These are phyloP conservation scores for Porites australiensis DNA, from an alignment of 64 coral and sea anemone species.

Conservation along the genomic window DNA sequence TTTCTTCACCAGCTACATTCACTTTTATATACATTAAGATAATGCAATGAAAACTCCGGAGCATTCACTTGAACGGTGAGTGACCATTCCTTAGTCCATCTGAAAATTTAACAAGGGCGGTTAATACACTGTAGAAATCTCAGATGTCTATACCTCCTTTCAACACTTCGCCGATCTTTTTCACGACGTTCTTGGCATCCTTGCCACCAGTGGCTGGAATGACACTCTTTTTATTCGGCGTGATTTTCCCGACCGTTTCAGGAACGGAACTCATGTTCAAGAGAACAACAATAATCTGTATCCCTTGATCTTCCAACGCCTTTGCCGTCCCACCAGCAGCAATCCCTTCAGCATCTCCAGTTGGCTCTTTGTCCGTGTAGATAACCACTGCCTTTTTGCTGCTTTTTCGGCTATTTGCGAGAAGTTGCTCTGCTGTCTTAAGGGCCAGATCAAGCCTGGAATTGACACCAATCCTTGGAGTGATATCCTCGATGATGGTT, in stretches of 20 bases:
- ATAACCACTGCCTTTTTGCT: conserved; percentile 71
- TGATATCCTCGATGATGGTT: neutral
- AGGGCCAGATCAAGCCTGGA: conserved; percentile 64
- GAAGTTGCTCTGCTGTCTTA: conserved; percentile 61
- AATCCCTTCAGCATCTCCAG: neutral
- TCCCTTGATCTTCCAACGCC: conserved; percentile 9
- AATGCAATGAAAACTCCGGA: too few species aligned
- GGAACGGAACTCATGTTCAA: conserved; percentile 31
- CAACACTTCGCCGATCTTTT: conserved; percentile 44
- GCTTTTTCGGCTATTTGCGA: conserved; percentile 28
- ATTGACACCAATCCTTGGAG: neutral
- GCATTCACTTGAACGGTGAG: too few species aligned
- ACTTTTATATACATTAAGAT: too few species aligned
- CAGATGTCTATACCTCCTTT: conserved; percentile 23
- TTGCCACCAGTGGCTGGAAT: neutral
- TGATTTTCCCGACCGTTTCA: neutral
- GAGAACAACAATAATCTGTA: conserved; percentile 52
- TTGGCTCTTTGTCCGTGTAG: conserved; percentile 59
- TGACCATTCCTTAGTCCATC: too few species aligned
- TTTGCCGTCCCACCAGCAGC: conserved; percentile 6
- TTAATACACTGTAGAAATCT: too few species aligned
- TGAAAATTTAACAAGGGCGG: too few species aligned
- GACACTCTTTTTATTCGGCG: conserved; percentile 51
- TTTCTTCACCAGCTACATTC: too few species aligned
- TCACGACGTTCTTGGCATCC: conserved; percentile 9